Evolutionary conservation across 2,888 invertebrate species (phyloP), one percentile per base, ranked within the genome.

Genomic region (Acanthosepion esculentum): DNA sequence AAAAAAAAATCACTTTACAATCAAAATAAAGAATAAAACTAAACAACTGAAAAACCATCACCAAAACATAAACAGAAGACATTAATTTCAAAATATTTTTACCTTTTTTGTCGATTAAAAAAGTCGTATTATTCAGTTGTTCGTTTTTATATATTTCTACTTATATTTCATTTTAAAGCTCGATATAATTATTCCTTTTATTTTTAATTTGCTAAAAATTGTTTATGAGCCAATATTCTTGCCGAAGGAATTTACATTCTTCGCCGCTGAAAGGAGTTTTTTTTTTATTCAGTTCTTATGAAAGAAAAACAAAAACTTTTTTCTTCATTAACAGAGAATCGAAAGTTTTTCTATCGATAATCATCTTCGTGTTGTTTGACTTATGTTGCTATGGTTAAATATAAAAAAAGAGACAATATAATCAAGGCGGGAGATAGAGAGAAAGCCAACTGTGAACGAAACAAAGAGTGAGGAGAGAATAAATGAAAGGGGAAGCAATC

Each of bases 181-280:
- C 1, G 8, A 33, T 78, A 78, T 55, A 55, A 55, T 59, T 59
- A 23, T 59, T 59, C 33, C 33, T 4, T 5, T 78, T 78, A 33
- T 78, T 78, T 78, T 78, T n/a, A n/a, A 33, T 78, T 78, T 78
- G 78, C n/a, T 20, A 78, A 78, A 78, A 78, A 78, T 78, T 78
- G 78, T 78, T 78, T 78, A 78, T 78, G 78, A 33, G 78, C 78
- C 78, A 78, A 78, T 78, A 78, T 33, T n/a, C 78, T 78, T 78
- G n/a, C 78, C 78, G 78, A 78, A 78, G 78, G 78, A 78, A 78
- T 78, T 78, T 78, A n/a, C 15, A 78, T 78, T 78, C 78, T 15
- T 78, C 78, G n/a, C 12, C 15, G n/a, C n/a, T 78, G n/a, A 78
- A 59, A 78, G n/a, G 78, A 78, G 8, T 8, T 29, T 64, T 29